Evolutionary conservation across 2,797 vertebrate genomes (phyloP).

Genomic region (Poeciliopsis paucimaculata): DNA sequence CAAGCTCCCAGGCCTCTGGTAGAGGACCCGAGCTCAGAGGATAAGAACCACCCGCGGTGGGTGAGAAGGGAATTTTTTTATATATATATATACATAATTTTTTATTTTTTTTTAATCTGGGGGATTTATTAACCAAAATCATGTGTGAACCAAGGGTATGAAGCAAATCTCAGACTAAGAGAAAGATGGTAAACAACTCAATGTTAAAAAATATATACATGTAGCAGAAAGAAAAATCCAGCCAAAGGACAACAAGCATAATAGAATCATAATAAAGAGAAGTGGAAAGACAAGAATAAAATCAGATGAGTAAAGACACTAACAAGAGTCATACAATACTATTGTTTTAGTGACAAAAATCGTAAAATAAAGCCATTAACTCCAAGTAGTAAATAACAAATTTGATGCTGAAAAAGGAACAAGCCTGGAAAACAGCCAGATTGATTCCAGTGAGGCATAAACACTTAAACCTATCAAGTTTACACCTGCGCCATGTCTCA

Average conservation of each 20-base stretch:
- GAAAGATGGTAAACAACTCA: background rate
- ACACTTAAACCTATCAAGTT: slow-evolving; percentile 55
- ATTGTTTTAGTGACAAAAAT: background rate
- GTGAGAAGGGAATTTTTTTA: too few relatives aligned
- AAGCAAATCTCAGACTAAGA: background rate
- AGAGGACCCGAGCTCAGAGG: too few relatives aligned
- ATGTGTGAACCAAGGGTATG: background rate
- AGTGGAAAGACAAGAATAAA: background rate
- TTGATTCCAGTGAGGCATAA: slow-evolving; percentile 46
- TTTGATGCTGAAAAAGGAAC: slow-evolving; percentile 14
- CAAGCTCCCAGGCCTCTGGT: too few relatives aligned
- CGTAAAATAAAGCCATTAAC: background rate
- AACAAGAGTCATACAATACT: background rate
- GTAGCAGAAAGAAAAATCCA: background rate
- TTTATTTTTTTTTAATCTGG: background rate
- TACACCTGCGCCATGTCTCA: slow-evolving; percentile 10
- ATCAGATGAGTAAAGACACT: background rate
- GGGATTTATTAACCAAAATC: background rate
- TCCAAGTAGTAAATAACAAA: slow-evolving; percentile 4
- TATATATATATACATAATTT: background rate
- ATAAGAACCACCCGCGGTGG: too few relatives aligned
- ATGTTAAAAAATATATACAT: background rate
- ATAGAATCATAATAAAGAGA: background rate
- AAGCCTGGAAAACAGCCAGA: slow-evolving; percentile 30
- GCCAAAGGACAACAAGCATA: background rate